These are phyloP conservation scores for Anagrus nilaparvatae DNA, from an alignment of 1,140 invertebrate genomes.

Conservation along the genomic window DNA sequence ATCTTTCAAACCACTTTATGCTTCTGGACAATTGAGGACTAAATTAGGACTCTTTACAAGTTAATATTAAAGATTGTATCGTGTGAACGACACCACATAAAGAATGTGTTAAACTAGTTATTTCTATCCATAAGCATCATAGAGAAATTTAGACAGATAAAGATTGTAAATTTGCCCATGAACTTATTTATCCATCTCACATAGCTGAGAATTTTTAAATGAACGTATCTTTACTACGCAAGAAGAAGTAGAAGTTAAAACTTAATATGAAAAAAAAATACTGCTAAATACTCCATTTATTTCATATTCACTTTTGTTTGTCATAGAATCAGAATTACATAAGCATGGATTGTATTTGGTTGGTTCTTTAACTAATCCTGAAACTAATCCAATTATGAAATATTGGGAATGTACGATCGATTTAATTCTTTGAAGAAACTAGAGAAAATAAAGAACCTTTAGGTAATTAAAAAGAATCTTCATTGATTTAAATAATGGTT, in stretches of 20 bases:
- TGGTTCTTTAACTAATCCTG: slow-evolving; percentile 98
- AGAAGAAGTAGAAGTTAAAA: slow-evolving; percentile 63
- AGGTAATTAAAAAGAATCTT: slow-evolving; percentile 85
- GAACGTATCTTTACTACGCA: slow-evolving; percentile 82
- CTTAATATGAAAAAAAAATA: slow-evolving; percentile 80
- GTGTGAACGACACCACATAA: slow-evolving; percentile 99
- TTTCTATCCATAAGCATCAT: slow-evolving; percentile 91
- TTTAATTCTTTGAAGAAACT: slow-evolving; percentile 86
- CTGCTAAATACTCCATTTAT: slow-evolving; percentile 91
- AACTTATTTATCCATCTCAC: slow-evolving; percentile 96
- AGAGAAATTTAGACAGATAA: slow-evolving; percentile 91
- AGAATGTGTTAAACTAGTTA: slow-evolving; percentile 91
- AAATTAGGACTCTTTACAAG: slow-evolving; percentile 97
- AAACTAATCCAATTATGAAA: slow-evolving; percentile 98
- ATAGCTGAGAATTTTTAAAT: slow-evolving; percentile 92
- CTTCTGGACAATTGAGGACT: slow-evolving; percentile 86
- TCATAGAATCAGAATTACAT: slow-evolving; percentile 95
- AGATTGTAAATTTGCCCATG: slow-evolving; percentile 98
- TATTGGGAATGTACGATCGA: slow-evolving; percentile 99
- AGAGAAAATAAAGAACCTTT: slow-evolving; percentile 82
- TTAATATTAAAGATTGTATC: slow-evolving; percentile 98
- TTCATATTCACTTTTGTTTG: slow-evolving; percentile 93
- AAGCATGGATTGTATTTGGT: slow-evolving; percentile 97
- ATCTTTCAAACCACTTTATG: slow-evolving; percentile 90
- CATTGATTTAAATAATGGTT: slow-evolving; percentile 96